Evolutionary conservation across 2,888 invertebrate species (phyloP).

Genomic region (Agonopterix arenella): DNA sequence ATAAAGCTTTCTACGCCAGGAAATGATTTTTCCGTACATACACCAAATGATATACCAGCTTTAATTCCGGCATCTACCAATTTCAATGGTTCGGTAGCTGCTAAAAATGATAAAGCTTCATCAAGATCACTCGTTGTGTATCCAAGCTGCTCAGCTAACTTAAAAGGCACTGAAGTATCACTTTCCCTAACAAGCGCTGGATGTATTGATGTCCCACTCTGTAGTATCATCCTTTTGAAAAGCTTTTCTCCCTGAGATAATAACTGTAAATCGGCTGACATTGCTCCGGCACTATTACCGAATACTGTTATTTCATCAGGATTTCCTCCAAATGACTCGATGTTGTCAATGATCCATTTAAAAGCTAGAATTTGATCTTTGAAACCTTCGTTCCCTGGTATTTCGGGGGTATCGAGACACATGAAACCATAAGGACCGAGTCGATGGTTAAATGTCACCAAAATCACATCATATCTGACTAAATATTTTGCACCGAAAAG

Average conservation of each 20-base stretch:
- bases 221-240: conserved; percentile 35
- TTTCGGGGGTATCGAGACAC: conserved; percentile 35
- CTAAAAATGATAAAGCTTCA: conserved; percentile 31
- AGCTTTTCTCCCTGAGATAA: conserved; percentile 27
- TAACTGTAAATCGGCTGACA: conserved; percentile 39
- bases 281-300: conserved; percentile 41
- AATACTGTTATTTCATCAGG: conserved; percentile 35
- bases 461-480: conserved; percentile 38
- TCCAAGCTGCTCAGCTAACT: conserved; percentile 31
- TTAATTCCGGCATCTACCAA: conserved; percentile 25
- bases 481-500: conserved; percentile 33
- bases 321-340: conserved; percentile 46
- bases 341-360: conserved; percentile 43
- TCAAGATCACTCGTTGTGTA: conserved; percentile 18
- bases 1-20: conserved; percentile 34
- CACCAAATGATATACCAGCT: conserved; percentile 18
- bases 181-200: conserved; percentile 23
- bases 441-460: conserved; percentile 42
- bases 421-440: conserved; percentile 49
- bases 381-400: conserved; percentile 49
- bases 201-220: conserved; percentile 36
- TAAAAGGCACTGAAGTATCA: conserved; percentile 25
- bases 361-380: conserved; percentile 45
- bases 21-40: conserved; percentile 40
- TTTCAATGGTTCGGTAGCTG: conserved; percentile 18